Percentiles rank a stretch among this genome's conserved stretches.
Evolutionary conservation across 2,797 vertebrate genomes (phyloP).

Genomic region (Syngnathus rostellatus): DNA sequence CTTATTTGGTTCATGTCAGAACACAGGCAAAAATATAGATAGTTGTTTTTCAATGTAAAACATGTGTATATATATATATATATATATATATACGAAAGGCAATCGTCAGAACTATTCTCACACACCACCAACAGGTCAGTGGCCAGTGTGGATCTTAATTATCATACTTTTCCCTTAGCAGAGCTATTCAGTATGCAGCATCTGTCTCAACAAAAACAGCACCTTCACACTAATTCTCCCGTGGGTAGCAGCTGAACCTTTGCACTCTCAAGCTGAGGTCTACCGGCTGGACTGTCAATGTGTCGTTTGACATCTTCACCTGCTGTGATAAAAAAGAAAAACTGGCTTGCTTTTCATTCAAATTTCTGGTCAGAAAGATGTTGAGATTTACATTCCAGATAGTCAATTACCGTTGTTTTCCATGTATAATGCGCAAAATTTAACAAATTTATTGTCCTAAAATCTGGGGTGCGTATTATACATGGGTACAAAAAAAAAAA

Average conservation of each 20-base stretch:
- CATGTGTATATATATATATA: too few relatives aligned
- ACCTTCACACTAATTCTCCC: constrained; percentile 34
- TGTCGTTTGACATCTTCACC: constrained; percentile 35
- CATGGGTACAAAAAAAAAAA: too few relatives aligned
- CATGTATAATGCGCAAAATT: too few relatives aligned
- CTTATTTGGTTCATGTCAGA: too few relatives aligned
- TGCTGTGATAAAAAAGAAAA: constrained; percentile 15
- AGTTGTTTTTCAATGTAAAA: too few relatives aligned
- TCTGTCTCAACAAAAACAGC: constrained; percentile 27
- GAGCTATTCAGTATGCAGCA: constrained; percentile 26
- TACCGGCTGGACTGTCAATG: constrained; percentile 24
- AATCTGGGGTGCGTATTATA: too few relatives aligned
- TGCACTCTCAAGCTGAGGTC: constrained; percentile 19
- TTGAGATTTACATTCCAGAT: too few relatives aligned
- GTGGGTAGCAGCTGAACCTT: constrained; percentile 36
- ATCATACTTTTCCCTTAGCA: constrained; percentile 9
- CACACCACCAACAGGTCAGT: constrained; percentile 4
- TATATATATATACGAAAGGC: too few relatives aligned
- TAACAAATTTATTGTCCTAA: too few relatives aligned
- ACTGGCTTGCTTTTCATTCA: constrained; percentile 1
- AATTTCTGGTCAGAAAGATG: too few relatives aligned
- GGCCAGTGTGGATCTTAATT: constrained; percentile 15
- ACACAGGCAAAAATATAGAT: too few relatives aligned
- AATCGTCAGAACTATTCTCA: not conserved
- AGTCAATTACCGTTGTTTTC: too few relatives aligned